Base-by-base conservation (phyloP, 2,797 vertebrate genomes). In the Argyrosomus regius region DNA sequence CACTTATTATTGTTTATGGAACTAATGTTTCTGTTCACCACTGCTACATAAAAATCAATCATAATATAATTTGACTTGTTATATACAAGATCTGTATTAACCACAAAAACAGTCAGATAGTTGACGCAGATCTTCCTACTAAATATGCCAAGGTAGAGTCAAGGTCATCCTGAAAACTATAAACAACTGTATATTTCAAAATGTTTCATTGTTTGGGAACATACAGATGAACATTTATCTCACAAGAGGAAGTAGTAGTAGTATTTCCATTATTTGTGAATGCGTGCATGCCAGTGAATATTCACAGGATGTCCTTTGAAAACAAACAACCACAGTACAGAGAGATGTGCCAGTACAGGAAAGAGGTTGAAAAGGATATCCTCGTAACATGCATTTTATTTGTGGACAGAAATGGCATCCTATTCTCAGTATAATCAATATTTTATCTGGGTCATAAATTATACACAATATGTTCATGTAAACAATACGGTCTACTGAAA, bases 271-370 rank as follows among this genome's bases (percentile, higher is more conserved):
- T 82, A 73, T 80, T 79, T 83, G 26, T 66, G 26, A 69, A 35
- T 72, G 39, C 1, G 14, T 66, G 50, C n/a, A 43, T 49, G 77
- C 28, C 53, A 10, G 59, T 85, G 68, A 62, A 74, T 72, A 70
- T 86, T 89, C 78, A 82, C 90, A 94, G 86, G 87, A 91, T 85
- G 75, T 93, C 91, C 90, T 87, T 35, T 84, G 67, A 72, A 89
- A 87, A 90, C 83, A 91, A 89, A 87, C 77, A 70, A 64, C 39
- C 61, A 70, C 35, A 78, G 70, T 20, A 57, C 72, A 69, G 75
- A 81, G 59, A 79, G 76, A 86, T 80, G 66, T 81, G 77, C 57
- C 77, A 24, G 77, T 18, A 66, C 90, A 89, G 88, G 89, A 93
- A 92, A 87, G 63, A 75, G 63, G 60, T 11, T 74, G 31, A 78